Evolutionary conservation across 2,797 vertebrate genomes (phyloP).

Genomic region (Coendou prehensilis): DNA sequence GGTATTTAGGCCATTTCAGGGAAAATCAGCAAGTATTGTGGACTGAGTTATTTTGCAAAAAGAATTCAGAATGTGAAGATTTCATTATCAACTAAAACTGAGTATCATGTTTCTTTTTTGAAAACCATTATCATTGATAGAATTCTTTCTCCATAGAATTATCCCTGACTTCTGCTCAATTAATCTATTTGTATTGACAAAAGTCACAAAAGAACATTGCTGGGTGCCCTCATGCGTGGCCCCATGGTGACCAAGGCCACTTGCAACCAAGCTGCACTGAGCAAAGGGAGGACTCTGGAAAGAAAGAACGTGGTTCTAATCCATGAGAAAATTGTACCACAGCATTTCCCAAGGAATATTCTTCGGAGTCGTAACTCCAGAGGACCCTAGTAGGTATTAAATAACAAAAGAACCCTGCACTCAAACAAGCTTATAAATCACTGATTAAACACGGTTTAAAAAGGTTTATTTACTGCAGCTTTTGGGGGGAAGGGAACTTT

Average conservation of each 20-base stretch:
- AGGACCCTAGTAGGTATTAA: slow-evolving; percentile 28
- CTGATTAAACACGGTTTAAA: not conserved
- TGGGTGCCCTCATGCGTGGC: accelerated
- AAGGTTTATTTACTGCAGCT: slow-evolving; percentile 7
- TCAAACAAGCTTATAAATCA: slow-evolving; percentile 63
- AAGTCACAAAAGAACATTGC: not conserved
- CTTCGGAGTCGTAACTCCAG: not conserved
- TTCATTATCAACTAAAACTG: not conserved
- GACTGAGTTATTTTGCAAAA: not conserved
- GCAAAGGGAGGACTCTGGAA: not conserved
- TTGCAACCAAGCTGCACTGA: not conserved
- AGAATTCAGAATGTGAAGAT: not conserved
- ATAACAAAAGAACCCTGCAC: slow-evolving; percentile 52
- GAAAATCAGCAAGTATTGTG: not conserved
- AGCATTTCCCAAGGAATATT: slow-evolving; percentile 62
- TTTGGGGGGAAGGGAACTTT: not conserved
- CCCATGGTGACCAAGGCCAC: not conserved
- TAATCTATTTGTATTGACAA: not conserved
- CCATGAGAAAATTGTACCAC: slow-evolving; percentile 60
- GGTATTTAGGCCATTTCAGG: accelerated
- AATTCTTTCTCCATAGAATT: not conserved
- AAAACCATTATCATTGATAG: not conserved
- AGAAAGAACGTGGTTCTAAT: not conserved
- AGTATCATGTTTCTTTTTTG: not conserved
- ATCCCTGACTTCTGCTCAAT: not conserved